Evolutionary conservation across 53 echinoderm and acorn worm species (phyloP).

Genomic region (Stichopus horrens): DNA sequence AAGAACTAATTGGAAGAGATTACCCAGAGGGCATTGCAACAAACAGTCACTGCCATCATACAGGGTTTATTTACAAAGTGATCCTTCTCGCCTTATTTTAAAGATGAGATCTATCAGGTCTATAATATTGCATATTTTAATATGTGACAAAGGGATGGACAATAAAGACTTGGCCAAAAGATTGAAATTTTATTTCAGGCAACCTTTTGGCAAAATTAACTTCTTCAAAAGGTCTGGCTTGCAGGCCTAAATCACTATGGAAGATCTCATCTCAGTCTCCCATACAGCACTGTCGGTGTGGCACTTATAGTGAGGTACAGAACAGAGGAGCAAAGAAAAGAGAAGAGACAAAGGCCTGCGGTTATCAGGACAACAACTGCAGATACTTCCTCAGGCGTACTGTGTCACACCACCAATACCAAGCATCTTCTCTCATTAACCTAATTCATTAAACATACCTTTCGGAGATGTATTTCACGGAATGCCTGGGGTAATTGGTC

Average conservation of each 20-base stretch:
- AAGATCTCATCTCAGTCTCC: not conserved
- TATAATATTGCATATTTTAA: slow-evolving; percentile 6
- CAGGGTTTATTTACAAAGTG: not conserved
- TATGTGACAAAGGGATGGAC: not conserved
- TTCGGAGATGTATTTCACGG: not conserved
- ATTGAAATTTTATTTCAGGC: not conserved
- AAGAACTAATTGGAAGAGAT: slow-evolving; percentile 38
- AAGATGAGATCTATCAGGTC: not conserved
- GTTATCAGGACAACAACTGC: not conserved
- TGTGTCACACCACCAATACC: not conserved
- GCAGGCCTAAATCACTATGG: not conserved
- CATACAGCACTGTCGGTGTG: not conserved
- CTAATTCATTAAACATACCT: not conserved
- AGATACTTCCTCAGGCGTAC: not conserved
- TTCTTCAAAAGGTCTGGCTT: not conserved
- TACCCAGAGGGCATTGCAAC: slow-evolving; percentile 39
- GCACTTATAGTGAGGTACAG: no score
- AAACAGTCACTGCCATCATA: not conserved
- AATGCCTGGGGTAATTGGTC: not conserved
- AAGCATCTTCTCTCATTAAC: slow-evolving; percentile 11
- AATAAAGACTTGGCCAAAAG: not conserved
- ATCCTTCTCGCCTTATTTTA: not conserved
- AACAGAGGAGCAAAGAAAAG: no score
- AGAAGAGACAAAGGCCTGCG: not conserved
- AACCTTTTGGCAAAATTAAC: not conserved